Evolutionary conservation across 2,888 invertebrate species (phyloP).

Genomic region (Yponomeuta cagnagella): DNA sequence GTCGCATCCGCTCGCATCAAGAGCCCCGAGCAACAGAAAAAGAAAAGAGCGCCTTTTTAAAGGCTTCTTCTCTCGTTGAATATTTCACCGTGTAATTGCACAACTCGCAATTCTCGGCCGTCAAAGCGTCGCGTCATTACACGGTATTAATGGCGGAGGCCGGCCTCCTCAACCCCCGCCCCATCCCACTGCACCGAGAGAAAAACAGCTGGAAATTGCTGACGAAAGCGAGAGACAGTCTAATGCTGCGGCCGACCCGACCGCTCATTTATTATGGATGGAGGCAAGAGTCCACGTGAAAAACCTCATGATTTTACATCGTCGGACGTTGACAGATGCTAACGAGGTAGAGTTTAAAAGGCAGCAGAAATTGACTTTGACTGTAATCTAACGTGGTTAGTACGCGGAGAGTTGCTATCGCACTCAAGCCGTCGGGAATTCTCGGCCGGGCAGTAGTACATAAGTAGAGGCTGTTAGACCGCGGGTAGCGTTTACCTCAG

Average conservation of each 20-base stretch:
- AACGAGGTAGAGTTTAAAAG: neutral
- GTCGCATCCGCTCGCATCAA: constrained; percentile 9
- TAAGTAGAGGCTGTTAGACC: neutral
- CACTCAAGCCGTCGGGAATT: neutral
- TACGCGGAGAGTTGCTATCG: neutral
- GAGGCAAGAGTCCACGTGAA: constrained; percentile 35
- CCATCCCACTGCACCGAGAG: neutral
- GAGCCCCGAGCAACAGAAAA: constrained; percentile 15
- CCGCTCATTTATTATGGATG: constrained; percentile 54
- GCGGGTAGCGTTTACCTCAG: neutral
- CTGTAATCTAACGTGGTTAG: neutral
- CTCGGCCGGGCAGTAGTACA: neutral
- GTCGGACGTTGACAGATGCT: constrained; percentile 21
- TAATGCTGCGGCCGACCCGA: constrained; percentile 36
- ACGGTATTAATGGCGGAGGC: constrained; percentile 33
- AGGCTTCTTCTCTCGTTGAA: constrained; percentile 31
- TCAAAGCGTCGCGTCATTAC: constrained; percentile 39
- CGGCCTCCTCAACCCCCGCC: constrained; percentile 8
- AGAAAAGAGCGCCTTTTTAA: constrained; percentile 15
- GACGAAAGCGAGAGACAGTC: constrained; percentile 23
- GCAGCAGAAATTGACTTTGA: neutral
- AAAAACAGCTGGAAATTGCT: constrained; percentile 28
- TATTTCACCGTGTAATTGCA: constrained; percentile 55
- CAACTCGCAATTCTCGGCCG: constrained; percentile 37
- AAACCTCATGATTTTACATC: constrained; percentile 25